These are phyloP conservation scores for Agonopterix alstromeriana DNA, from an alignment of 2,888 invertebrate genomes.

Conservation along the genomic window DNA sequence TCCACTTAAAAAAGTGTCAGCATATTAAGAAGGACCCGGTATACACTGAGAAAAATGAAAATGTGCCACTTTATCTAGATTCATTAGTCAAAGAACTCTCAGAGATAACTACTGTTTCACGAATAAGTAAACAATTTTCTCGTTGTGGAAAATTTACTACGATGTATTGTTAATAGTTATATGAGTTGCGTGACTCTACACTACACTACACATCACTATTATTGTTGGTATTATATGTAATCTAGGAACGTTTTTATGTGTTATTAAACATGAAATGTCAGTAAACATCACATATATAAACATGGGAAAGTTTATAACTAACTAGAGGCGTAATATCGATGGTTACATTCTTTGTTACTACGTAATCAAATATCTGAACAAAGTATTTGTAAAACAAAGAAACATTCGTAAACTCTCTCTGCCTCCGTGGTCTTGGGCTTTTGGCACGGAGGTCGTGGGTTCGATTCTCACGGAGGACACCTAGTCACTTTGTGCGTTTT, in stretches of 20 bases:
- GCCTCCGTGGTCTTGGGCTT: too few species aligned
- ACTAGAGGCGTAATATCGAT: neutral
- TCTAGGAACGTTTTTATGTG: slow-evolving; percentile 26
- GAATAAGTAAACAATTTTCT: slow-evolving; percentile 48
- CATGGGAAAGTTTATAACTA: slow-evolving; percentile 36
- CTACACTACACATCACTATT: slow-evolving; percentile 35
- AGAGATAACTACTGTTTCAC: slow-evolving; percentile 33
- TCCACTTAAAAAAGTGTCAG: too few species aligned
- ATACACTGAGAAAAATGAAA: neutral
- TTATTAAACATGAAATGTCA: slow-evolving; percentile 46
- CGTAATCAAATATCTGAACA: too few species aligned
- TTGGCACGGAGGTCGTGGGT: too few species aligned
- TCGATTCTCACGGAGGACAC: too few species aligned
- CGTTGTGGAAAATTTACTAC: slow-evolving; percentile 57
- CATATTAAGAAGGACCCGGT: too few species aligned
- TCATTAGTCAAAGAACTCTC: slow-evolving; percentile 23
- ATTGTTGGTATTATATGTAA: slow-evolving; percentile 19
- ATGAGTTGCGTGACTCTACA: slow-evolving; percentile 41
- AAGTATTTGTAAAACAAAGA: neutral
- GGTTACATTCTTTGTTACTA: neutral
- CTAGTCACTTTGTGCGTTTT: too few species aligned
- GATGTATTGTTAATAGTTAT: slow-evolving; percentile 31
- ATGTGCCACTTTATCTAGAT: slow-evolving; percentile 20
- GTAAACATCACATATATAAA: slow-evolving; percentile 31
- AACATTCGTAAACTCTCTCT: too few species aligned